Evolutionary conservation across 2,888 invertebrate species (phyloP).

Genomic region (Odontothrips loti): DNA sequence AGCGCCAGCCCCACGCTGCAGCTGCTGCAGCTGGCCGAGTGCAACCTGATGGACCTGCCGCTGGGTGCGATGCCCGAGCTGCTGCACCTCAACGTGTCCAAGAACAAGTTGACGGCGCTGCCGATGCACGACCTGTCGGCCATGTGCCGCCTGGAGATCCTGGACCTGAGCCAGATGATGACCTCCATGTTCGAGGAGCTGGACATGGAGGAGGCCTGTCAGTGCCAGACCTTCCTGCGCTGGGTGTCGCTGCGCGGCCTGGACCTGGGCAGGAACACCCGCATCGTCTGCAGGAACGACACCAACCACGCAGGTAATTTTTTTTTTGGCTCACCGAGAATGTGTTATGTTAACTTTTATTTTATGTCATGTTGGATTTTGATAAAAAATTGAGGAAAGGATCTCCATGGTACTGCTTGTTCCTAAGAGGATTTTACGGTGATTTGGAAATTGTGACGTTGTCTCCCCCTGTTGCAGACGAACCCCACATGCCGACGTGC

Average conservation of each 20-base stretch:
- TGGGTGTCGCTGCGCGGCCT: slow-evolving; percentile 2
- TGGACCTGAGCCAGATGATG: background rate
- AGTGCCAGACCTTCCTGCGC: slow-evolving; percentile 4
- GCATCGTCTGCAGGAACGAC: background rate
- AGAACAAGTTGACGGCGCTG: background rate
- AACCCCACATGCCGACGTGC: background rate
- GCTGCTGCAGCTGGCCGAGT: slow-evolving; percentile 25
- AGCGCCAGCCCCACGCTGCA: slow-evolving; percentile 23
- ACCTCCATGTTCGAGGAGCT: background rate
- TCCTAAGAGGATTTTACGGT: no score
- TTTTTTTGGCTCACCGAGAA: no score
- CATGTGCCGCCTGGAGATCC: slow-evolving; percentile 18
- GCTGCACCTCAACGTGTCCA: slow-evolving; percentile 10
- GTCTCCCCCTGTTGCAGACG: background rate
- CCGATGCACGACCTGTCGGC: slow-evolving; percentile 10
- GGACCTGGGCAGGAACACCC: background rate
- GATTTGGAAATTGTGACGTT: no score
- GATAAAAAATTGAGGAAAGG: no score
- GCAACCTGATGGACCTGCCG: slow-evolving; percentile 13
- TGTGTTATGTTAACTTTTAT: no score
- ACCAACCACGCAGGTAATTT: slow-evolving; percentile 17
- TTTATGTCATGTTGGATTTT: no score
- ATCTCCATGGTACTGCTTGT: no score
- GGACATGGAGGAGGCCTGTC: slow-evolving; percentile 18
- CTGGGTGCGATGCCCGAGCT: background rate